phyloP scores from a whole-genome alignment of 2,113 vertebrate species.

The Spea multiplicata region DNA sequence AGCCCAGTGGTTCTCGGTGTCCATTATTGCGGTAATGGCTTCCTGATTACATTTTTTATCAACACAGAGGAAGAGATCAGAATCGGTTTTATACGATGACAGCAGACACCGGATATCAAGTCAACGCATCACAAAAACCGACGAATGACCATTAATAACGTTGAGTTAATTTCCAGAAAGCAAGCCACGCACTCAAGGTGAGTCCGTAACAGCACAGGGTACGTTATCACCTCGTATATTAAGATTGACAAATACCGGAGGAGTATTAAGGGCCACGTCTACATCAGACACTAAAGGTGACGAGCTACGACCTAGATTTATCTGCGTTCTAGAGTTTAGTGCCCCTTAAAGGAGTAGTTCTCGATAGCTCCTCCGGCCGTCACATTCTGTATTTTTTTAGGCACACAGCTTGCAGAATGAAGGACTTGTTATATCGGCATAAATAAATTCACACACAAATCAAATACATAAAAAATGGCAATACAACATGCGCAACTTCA shows the following conservation, averaged over 20 bases:
- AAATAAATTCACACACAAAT: too few relatives aligned
- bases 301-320: constrained; percentile 12
- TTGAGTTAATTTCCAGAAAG: constrained; percentile 30
- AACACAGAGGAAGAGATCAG: constrained; percentile 14
- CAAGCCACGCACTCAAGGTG: constrained; percentile 37
- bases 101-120: constrained; percentile 23
- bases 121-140: constrained; percentile 33
- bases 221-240: constrained; percentile 33
- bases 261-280: constrained; percentile 19
- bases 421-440: too few relatives aligned
- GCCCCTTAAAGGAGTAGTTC: neutral
- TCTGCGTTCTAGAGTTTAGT: neutral
- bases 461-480: too few relatives aligned
- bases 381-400: neutral
- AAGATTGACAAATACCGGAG: constrained; percentile 26
- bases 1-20: neutral
- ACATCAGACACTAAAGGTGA: constrained; percentile 16
- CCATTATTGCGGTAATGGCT: constrained; percentile 18
- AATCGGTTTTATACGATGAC: constrained; percentile 20
- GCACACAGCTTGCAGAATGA: neutral
- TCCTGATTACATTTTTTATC: constrained; percentile 9
- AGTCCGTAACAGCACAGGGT: constrained; percentile 22
- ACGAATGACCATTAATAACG: constrained; percentile 42
- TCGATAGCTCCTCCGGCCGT: neutral
- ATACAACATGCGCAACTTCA: too few relatives aligned